Percentiles rank a stretch among this genome's conserved stretches.
These are phyloP conservation scores for Myrmecobius fasciatus DNA, from an alignment of 2,113 vertebrate species.

Conservation along the genomic window DNA sequence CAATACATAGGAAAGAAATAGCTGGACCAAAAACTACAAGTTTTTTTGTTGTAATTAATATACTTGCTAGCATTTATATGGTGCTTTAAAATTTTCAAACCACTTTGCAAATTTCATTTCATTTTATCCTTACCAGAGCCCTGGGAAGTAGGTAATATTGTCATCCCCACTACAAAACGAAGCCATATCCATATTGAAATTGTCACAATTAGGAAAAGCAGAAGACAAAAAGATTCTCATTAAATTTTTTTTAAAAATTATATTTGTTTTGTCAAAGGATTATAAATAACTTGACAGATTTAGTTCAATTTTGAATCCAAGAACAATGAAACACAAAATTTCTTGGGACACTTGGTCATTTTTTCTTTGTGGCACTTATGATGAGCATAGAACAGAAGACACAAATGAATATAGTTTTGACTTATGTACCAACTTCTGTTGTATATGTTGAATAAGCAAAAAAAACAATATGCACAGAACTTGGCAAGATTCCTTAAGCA, in stretches of 20 bases:
- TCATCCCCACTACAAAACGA: neutral
- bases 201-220: neutral
- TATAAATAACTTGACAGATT: neutral
- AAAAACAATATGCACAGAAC: neutral
- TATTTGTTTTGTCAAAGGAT: neutral
- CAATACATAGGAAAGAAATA: neutral
- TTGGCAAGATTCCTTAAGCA: neutral
- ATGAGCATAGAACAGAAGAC: neutral
- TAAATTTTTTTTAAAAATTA: neutral
- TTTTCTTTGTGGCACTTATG: neutral
- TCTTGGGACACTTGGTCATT: neutral
- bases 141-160: neutral
- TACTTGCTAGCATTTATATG: neutral
- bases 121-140: neutral
- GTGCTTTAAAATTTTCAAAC: neutral
- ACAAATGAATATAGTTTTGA: neutral
- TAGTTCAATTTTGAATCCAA: neutral
- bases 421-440: neutral
- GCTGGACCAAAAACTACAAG: neutral
- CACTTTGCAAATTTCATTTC: neutral
- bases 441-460: neutral
- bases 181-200: neutral
- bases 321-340: neutral
- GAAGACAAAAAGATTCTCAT: neutral
- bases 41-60: neutral